Conservation (phyloP, 2,888 invertebrate genomes). For the Caenorhabditis becei region DNA sequence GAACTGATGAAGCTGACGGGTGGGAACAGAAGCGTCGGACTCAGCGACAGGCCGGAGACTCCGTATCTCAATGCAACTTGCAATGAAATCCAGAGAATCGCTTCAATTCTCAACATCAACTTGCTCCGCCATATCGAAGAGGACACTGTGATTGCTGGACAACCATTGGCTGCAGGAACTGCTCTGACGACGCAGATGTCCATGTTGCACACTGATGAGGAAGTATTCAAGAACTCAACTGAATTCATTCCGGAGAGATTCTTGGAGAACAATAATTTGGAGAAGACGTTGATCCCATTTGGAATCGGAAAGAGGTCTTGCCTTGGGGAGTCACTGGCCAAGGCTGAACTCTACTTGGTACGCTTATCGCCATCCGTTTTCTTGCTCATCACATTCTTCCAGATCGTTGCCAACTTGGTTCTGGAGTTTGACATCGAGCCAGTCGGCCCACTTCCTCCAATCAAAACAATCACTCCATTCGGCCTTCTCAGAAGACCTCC, state of each 20-base stretch:
- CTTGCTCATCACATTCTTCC: not conserved
- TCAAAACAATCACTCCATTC: conserved; percentile 39
- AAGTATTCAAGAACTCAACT: conserved; percentile 44
- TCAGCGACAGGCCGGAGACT: conserved; percentile 52
- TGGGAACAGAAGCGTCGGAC: conserved; percentile 25
- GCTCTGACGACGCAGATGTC: conserved; percentile 62
- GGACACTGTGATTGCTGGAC: conserved; percentile 51
- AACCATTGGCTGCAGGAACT: conserved; percentile 50
- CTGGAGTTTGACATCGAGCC: conserved; percentile 56
- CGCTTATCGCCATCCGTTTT: not conserved
- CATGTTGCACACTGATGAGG: conserved; percentile 59
- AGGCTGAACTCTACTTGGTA: conserved; percentile 66
- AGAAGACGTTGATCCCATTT: conserved; percentile 61
- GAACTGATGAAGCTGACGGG: conserved; percentile 57
- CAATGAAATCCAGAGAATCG: conserved; percentile 59
- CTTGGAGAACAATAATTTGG: conserved; percentile 47
- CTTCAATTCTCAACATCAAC: conserved; percentile 58
- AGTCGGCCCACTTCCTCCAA: conserved; percentile 34
- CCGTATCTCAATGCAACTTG: conserved; percentile 61
- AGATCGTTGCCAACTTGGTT: conserved; percentile 66
- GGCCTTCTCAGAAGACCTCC: conserved; percentile 56
- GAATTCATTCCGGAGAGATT: conserved; percentile 58
- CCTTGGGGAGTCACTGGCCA: conserved; percentile 64
- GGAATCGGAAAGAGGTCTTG: conserved; percentile 65
- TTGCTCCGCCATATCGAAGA: conserved; percentile 42